Evolutionary conservation across 2,113 vertebrate species (phyloP).

Genomic region (Zingel zingel): DNA sequence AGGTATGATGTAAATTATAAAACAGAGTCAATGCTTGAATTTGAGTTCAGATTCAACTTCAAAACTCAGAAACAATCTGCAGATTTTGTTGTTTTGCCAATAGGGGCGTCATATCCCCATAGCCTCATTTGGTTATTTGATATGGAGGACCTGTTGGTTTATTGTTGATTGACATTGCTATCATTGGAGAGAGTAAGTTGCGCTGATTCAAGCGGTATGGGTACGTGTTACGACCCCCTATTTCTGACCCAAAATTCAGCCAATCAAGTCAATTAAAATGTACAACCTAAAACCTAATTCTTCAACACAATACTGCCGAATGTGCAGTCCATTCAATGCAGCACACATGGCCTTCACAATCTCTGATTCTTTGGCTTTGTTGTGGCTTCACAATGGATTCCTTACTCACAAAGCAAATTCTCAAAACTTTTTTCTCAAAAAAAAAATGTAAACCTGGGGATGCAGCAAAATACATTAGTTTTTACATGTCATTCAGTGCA

Average conservation of each 20-base stretch:
- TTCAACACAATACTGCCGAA: not conserved
- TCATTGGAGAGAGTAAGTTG: not conserved
- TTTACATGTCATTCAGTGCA: constrained; percentile 2
- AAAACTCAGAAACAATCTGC: constrained; percentile 2
- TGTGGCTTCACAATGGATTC: constrained; percentile 26
- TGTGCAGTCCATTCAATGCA: not conserved
- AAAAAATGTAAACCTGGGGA: not conserved
- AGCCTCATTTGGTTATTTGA: not conserved
- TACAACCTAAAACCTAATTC: not conserved
- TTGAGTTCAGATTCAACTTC: not conserved
- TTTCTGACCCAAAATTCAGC: not conserved
- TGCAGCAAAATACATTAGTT: not conserved
- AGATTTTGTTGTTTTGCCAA: not conserved
- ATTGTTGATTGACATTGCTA: not conserved
- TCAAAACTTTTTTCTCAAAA: no score
- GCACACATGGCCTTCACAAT: constrained; percentile 15
- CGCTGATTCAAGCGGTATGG: not conserved
- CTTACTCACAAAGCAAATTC: not conserved
- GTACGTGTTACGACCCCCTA: not conserved
- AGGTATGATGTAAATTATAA: not conserved
- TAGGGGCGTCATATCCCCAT: not conserved
- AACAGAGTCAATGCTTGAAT: not conserved
- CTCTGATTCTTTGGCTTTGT: constrained; percentile 34
- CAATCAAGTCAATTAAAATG: not conserved
- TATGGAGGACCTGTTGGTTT: not conserved